Evolutionary conservation across 2,797 vertebrate genomes (phyloP).

Genomic region (Acanthis flammea): DNA sequence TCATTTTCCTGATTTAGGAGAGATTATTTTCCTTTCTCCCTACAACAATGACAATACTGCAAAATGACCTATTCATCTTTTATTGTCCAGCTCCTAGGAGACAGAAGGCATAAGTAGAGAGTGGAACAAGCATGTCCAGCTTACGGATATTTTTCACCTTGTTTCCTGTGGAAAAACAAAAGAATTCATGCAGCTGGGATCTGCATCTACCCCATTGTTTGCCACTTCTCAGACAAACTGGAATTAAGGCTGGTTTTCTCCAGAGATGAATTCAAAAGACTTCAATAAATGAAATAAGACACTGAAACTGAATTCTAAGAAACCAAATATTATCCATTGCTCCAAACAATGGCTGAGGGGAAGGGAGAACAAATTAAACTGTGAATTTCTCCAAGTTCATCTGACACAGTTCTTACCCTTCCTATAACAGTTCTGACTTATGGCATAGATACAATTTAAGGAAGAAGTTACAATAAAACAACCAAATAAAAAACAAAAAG

Average conservation of each 20-base stretch:
- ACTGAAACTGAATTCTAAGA: not conserved
- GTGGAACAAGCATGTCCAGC: not conserved
- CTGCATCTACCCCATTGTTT: not conserved
- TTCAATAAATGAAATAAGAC: not conserved
- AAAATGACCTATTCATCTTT: conserved; percentile 15
- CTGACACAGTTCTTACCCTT: not conserved
- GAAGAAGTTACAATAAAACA: not conserved
- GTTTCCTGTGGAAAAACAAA: not conserved
- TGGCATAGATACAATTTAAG: not conserved
- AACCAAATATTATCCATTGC: not conserved
- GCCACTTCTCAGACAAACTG: not conserved
- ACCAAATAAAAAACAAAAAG: not conserved
- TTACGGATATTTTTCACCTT: not conserved
- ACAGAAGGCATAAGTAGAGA: not conserved
- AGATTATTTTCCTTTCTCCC: not conserved
- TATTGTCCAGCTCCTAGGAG: not conserved
- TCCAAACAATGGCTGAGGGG: not conserved
- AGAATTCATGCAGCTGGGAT: not conserved
- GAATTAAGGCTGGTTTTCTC: not conserved
- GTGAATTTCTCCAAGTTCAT: not conserved
- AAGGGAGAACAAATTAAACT: not conserved
- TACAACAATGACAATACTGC: not conserved
- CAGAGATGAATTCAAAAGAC: not conserved
- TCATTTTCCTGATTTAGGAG: not conserved
- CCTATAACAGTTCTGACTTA: not conserved